A percentile compares a stretch with the other conserved stretches of the same genome.
These are phyloP conservation scores for Thryonomys swinderianus DNA, from an alignment of 2,113 vertebrate species.

Conservation along the genomic window DNA sequence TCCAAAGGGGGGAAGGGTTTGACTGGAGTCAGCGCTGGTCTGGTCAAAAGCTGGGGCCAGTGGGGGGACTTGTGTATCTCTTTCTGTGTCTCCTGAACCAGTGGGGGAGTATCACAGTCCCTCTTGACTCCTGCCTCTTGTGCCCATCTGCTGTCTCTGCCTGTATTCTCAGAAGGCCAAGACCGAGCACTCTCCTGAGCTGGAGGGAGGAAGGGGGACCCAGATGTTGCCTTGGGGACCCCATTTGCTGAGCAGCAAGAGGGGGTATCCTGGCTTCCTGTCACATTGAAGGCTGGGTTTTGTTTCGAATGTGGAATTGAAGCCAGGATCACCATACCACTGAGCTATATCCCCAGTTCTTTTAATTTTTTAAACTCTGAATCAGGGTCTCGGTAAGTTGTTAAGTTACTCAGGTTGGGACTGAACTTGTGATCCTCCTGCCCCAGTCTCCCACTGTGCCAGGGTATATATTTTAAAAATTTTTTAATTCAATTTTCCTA, in stretches of 20 bases:
- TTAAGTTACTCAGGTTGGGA: neutral
- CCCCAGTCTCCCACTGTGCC: neutral
- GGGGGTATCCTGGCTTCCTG: neutral
- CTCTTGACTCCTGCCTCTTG: too few relatives aligned
- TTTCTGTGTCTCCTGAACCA: neutral
- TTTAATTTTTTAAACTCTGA: neutral
- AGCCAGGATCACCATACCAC: neutral
- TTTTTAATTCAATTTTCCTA: neutral
- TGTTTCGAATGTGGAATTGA: neutral
- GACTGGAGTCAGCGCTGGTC: conserved; percentile 36
- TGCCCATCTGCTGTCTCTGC: neutral
- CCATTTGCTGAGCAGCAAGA: neutral
- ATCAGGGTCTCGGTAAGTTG: neutral
- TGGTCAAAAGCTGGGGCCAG: neutral
- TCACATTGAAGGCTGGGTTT: neutral
- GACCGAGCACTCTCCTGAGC: neutral
- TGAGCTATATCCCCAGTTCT: neutral
- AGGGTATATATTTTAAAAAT: neutral
- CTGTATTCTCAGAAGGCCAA: neutral
- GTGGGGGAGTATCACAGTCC: neutral
- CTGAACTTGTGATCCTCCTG: neutral
- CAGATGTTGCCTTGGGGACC: rapidly evolving
- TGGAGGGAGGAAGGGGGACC: neutral
- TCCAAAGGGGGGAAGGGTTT: neutral
- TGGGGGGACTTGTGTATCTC: neutral